Evolutionary conservation across 2,113 vertebrate species (phyloP).

Genomic region (Brevimyrus niger): DNA sequence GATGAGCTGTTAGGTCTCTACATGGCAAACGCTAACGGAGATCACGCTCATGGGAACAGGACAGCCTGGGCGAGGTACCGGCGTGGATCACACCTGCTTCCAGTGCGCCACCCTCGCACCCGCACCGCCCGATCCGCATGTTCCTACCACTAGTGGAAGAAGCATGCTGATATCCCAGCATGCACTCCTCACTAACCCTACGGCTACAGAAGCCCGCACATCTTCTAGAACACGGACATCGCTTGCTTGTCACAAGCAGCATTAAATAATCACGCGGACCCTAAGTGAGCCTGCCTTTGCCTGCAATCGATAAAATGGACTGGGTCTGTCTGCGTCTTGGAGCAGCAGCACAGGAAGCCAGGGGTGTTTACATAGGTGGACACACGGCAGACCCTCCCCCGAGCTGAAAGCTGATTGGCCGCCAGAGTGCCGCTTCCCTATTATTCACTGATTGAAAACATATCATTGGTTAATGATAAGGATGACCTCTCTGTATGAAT

Average conservation of each 20-base stretch:
- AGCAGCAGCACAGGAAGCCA: not conserved
- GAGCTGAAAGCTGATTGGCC: not conserved
- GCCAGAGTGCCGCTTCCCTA: not conserved
- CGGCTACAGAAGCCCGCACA: not conserved
- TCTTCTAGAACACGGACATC: not conserved
- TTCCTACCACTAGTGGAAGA: not conserved
- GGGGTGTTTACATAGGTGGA: not conserved
- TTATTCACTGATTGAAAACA: not conserved
- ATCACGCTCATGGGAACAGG: not conserved
- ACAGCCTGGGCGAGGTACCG: not conserved
- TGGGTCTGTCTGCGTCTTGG: not conserved
- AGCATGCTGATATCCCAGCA: not conserved
- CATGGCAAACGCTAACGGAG: not conserved
- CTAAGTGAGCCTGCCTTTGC: conserved; percentile 11
- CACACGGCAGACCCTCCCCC: not conserved
- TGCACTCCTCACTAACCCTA: not conserved
- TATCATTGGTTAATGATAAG: not conserved
- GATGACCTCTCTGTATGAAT: not conserved
- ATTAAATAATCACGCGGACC: conserved; percentile 11
- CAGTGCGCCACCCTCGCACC: not conserved
- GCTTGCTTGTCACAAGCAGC: not conserved
- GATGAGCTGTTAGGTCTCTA: too few species aligned
- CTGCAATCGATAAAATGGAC: conserved; percentile 4
- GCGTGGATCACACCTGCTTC: not conserved
- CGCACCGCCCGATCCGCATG: not conserved